Base-by-base conservation (phyloP, 1,140 invertebrate species). In the Tigriopus japonicus region DNA sequence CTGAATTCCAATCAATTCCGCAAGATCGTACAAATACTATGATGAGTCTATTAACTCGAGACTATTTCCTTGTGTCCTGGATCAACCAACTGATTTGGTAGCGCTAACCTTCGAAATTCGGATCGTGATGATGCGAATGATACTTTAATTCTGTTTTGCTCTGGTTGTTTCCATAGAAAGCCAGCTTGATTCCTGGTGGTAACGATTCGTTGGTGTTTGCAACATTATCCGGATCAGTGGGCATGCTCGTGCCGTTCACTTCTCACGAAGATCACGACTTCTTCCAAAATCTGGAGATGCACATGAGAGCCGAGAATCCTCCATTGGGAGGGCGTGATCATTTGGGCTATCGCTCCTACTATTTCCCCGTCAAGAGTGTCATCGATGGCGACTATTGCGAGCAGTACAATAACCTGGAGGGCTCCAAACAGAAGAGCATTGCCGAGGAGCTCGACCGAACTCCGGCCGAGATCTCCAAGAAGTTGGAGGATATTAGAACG, bases 231-330 rank as follows among this genome's bases (percentile, higher is more conserved):
- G 96, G 96, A 12, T 83, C 87, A 6, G 84, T 99, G 1, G 96
- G 95, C 1, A 92, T 96, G 42, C 75, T 99, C 5, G 87, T 98
- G 12, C 93, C 96, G 0, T 98, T 99, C 67, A 94, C 92, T 0
- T 95, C 92, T 28, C 84, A 94, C 68, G 95, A 99, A 76, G 94
- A 98, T 71, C 91, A 94, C 66, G 94, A 98, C 69, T 98, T 98
- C 69, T 98, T 99, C 74, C 94, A 98, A 72, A 90, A 98, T 76
- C 73, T 99, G 56, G 96, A 99, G 72, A 98, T 99, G 95, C 93
- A 99, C 71, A 94, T 99, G 91, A 76, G 96, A 45, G 89, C 87
- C 53, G 94, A 98, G 72, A 87, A 97, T 73, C 80, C 90, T 0
- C 93, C 95, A 0, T 71, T 99, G 0, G 97, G 92, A 75, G 96